These are phyloP conservation scores for Neotragus pygmaeus DNA, from an alignment of 2,113 vertebrate genomes.

Conservation along the genomic window DNA sequence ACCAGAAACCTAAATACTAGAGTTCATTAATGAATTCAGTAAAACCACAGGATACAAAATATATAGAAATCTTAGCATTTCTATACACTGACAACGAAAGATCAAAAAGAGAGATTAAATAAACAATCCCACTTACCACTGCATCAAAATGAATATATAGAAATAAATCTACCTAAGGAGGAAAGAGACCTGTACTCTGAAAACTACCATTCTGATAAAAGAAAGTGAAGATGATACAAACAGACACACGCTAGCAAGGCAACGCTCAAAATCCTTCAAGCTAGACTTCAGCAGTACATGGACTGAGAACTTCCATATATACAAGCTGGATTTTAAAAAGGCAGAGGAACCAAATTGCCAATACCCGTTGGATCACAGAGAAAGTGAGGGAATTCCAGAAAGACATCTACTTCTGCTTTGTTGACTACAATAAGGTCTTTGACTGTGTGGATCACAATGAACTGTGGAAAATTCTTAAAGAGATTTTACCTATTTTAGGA, in stretches of 20 bases:
- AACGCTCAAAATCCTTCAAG: background rate
- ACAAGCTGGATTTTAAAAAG: background rate
- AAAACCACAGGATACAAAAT: background rate
- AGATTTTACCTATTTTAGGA: background rate
- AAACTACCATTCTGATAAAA: background rate
- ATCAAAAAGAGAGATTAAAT: background rate
- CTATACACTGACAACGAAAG: background rate
- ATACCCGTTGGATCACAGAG: fast-evolving
- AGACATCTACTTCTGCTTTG: background rate
- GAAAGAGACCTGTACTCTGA: background rate
- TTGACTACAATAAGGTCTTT: background rate
- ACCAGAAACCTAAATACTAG: background rate
- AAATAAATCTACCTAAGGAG: background rate
- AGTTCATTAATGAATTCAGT: background rate
- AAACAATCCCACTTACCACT: background rate
- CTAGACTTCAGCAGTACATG: background rate
- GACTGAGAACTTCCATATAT: background rate
- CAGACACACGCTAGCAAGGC: background rate
- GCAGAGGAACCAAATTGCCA: background rate
- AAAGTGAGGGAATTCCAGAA: background rate
- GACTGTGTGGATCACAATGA: background rate
- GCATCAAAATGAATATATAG: background rate
- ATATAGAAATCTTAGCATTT: background rate
- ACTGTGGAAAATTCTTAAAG: background rate
- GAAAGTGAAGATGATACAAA: background rate